These are phyloP conservation scores for Chunga burmeisteri DNA, from an alignment of 2,113 vertebrate genomes.

Conservation along the genomic window DNA sequence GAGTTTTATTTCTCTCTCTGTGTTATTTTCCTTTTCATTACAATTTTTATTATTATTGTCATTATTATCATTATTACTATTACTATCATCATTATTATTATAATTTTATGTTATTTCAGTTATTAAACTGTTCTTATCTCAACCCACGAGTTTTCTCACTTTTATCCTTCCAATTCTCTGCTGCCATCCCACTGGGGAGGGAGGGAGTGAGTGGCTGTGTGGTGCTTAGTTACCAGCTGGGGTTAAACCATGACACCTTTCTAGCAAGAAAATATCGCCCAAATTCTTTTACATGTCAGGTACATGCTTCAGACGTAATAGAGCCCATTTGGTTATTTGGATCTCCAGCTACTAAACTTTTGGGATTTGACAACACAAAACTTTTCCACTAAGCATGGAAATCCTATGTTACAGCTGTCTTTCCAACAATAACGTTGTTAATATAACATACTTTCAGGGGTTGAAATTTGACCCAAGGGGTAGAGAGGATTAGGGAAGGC, in stretches of 20 bases:
- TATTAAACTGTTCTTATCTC: background rate
- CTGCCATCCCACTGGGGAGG: no score
- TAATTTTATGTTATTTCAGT: background rate
- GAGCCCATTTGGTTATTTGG: background rate
- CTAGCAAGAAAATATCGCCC: background rate
- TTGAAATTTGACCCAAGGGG: background rate
- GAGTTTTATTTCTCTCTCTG: background rate
- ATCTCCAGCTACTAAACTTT: background rate
- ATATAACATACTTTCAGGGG: background rate
- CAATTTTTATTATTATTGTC: background rate
- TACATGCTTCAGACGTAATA: background rate
- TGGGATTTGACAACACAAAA: background rate
- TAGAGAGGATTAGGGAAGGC: background rate
- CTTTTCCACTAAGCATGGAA: background rate
- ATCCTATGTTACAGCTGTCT: background rate
- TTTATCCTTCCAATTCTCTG: background rate
- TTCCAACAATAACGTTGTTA: background rate
- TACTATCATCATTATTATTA: background rate
- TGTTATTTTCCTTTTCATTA: background rate
- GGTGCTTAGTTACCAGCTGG: background rate
- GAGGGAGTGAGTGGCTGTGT: background rate
- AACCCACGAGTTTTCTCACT: background rate
- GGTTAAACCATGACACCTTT: background rate
- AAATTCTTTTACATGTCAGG: background rate
- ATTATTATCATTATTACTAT: background rate